Base-by-base conservation (phyloP, 2,888 invertebrate species). In the Amiota communis region DNA sequence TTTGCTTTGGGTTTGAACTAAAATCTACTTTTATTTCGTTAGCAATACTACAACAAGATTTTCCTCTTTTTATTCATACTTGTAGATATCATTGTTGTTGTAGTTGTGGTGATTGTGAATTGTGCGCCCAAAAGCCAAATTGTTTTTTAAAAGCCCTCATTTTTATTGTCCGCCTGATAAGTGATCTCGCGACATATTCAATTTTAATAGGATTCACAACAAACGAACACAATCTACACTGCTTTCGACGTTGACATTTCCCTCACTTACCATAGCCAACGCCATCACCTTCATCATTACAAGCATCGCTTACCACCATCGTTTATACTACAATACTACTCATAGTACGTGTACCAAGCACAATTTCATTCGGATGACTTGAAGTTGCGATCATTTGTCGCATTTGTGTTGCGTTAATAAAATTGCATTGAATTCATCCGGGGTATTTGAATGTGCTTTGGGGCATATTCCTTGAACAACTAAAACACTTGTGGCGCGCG, bases 61-160 rank as follows among this genome's bases (percentile, higher is more conserved):
- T 36, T 36, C 36, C 36, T 36, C 36, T 36, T 36, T 6, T 36
- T 36, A 36, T 36, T 36, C 36, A 36, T 59, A 59, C 20, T 20
- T 59, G 59, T 59, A 15, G 59, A 15, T 20, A 17, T 53, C n/a
- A n/a, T 75, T 69, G 10, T 47, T 72, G 67, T 74, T 69, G 72
- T 71, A 59, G 20, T 63, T 51, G 49, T 51, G 49, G 0, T 71
- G 49, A 53, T 53, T 63, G 46, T 71, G 51, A 59, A 48, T 61
- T 75, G 77, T 74, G 79, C 77, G 75, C 81, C 73, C 78, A 73
- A 85, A 86, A 86, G 84, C 83, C 81, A 77, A 86, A 86, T 87
- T 85, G 86, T 87, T 85, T 85, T 86, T 86, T 85, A 86, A 85
- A 85, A 86, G 86, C 87, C 85, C 84, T 82, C 87, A 85, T 85